Percentiles rank a stretch among this genome's conserved stretches.
phyloP scores from a whole-genome alignment of 2,888 invertebrate genomes.

The Spatulosminthurus flaviceps region DNA sequence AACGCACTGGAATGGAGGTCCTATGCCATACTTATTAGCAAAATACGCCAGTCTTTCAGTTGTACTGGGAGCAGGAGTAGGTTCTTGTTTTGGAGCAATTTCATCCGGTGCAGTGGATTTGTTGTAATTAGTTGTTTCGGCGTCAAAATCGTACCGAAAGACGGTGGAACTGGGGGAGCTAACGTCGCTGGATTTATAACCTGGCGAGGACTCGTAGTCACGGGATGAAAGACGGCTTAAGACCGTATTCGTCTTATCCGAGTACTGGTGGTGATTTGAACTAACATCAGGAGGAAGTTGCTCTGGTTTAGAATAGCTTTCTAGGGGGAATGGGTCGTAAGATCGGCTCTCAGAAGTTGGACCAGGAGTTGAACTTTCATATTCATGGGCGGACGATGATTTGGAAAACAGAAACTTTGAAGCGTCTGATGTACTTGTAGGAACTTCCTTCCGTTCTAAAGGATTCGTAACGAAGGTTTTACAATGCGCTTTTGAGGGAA shows the following conservation, averaged over 20 bases:
- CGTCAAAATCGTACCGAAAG: neutral
- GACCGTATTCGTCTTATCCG: neutral
- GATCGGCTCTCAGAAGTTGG: neutral
- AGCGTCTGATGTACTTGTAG: neutral
- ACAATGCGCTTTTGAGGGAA: neutral
- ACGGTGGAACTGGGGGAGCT: neutral
- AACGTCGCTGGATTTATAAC: neutral
- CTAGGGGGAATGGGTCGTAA: neutral
- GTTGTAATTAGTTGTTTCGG: neutral
- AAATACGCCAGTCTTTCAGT: constrained; percentile 25
- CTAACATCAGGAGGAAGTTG: neutral
- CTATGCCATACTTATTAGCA: constrained; percentile 42
- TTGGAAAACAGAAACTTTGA: neutral
- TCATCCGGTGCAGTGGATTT: neutral
- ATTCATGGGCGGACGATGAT: neutral
- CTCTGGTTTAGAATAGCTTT: neutral
- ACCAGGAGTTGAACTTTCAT: neutral
- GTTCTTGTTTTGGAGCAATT: neutral
- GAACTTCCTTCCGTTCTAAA: no score
- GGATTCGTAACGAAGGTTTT: neutral
- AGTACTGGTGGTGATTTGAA: neutral
- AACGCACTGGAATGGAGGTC: constrained; percentile 26
- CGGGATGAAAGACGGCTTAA: neutral
- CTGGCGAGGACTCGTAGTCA: neutral
- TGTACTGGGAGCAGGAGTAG: neutral